These are phyloP conservation scores for Uria lomvia DNA, from an alignment of 2,113 vertebrate species.

Conservation along the genomic window DNA sequence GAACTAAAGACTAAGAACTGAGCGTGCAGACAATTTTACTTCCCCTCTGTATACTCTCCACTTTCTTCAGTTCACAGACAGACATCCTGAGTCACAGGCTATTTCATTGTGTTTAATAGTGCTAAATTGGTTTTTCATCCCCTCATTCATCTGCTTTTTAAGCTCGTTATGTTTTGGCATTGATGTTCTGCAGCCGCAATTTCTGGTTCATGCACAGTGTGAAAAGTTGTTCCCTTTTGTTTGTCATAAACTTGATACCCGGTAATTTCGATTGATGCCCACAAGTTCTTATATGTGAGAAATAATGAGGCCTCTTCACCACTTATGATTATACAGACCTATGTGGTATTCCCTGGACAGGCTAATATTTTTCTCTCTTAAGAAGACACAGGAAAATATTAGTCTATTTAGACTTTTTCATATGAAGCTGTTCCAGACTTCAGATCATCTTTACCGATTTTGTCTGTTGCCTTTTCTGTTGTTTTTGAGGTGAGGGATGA, in stretches of 20 bases:
- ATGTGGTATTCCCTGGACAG: neutral
- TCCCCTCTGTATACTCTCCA: neutral
- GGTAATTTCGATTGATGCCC: neutral
- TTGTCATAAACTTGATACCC: neutral
- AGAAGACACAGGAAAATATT: neutral
- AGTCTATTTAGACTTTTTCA: neutral
- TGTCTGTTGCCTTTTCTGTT: neutral
- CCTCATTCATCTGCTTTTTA: slow-evolving; percentile 16
- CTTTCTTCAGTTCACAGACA: neutral
- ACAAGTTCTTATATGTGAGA: neutral
- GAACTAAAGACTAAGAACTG: neutral
- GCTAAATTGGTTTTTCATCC: neutral
- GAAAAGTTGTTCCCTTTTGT: neutral
- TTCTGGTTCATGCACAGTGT: neutral
- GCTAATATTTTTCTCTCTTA: neutral
- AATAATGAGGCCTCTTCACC: neutral
- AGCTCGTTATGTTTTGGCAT: neutral
- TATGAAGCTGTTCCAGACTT: neutral
- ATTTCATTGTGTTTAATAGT: neutral
- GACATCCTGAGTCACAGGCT: neutral
- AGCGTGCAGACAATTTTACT: neutral
- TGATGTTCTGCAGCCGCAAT: neutral
- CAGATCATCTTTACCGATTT: neutral
- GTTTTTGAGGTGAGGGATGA: neutral
- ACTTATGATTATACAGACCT: neutral